Evolutionary conservation across 2,113 vertebrate species (phyloP).

Genomic region (Misgurnus mizolepis): DNA sequence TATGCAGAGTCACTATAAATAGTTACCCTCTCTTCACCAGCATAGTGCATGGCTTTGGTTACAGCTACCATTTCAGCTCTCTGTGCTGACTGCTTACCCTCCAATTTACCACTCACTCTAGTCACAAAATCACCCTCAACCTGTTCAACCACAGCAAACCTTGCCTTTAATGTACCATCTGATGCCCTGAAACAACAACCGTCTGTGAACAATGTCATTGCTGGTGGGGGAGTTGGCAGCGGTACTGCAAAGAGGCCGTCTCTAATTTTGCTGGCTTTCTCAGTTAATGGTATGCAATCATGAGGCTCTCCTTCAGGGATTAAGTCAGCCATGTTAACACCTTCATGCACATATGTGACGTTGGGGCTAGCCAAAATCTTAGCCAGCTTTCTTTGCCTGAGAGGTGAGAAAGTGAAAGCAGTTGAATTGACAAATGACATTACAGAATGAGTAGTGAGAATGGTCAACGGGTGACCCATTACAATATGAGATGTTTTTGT

Average conservation of each 20-base stretch:
- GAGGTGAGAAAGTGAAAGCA: too few species aligned
- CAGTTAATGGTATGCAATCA: neutral
- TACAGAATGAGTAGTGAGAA: too few species aligned
- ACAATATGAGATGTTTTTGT: neutral
- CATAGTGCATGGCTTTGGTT: too few species aligned
- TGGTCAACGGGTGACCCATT: too few species aligned
- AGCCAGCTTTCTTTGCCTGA: neutral
- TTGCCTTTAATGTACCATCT: neutral
- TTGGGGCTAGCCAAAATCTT: neutral
- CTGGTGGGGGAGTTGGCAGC: neutral
- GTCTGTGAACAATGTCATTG: neutral
- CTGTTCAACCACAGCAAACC: neutral
- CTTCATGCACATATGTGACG: too few species aligned
- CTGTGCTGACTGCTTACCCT: too few species aligned
- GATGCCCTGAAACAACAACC: neutral
- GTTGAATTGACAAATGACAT: too few species aligned
- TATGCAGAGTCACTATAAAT: too few species aligned
- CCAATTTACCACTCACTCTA: too few species aligned
- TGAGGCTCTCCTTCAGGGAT: neutral
- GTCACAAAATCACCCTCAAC: too few species aligned
- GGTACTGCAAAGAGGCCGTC: neutral
- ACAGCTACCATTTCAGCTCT: too few species aligned
- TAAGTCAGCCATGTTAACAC: slow-evolving; percentile 20
- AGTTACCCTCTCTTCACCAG: too few species aligned
- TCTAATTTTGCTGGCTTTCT: neutral